Conservation (phyloP, 2,888 invertebrate species). For the Augochlorella aurata region DNA sequence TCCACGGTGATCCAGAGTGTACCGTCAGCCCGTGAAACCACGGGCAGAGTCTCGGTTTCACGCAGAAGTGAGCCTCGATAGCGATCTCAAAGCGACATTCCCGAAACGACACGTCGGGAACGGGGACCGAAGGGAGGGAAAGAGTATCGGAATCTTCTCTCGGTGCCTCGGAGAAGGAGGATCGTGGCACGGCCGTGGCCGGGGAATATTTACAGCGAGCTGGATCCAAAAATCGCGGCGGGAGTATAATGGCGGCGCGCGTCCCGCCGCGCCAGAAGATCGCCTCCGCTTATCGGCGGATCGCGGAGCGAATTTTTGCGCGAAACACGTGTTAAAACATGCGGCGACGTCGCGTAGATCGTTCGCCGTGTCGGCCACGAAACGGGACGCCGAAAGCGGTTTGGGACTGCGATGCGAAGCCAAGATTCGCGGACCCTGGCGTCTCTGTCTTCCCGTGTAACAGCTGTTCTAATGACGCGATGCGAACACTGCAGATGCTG, state of each 20-base stretch:
- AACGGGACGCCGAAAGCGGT: conserved; percentile 16
- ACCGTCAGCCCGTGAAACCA: conserved; percentile 11
- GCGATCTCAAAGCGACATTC: conserved; percentile 63
- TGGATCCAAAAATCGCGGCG: conserved; percentile 63
- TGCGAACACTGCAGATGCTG: not conserved
- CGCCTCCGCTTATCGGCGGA: conserved; percentile 66
- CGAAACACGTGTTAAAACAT: conserved; percentile 76
- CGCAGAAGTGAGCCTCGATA: conserved; percentile 53
- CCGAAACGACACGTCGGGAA: conserved; percentile 54
- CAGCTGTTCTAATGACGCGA: conserved; percentile 29
- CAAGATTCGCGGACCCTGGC: not conserved
- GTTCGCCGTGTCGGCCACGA: conserved; percentile 29
- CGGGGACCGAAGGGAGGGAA: conserved; percentile 23
- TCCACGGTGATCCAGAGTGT: conserved; percentile 13
- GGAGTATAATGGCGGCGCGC: conserved; percentile 60
- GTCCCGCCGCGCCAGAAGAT: conserved; percentile 53
- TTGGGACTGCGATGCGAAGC: conserved; percentile 1
- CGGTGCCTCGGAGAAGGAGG: not conserved
- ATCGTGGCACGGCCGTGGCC: conserved; percentile 42
- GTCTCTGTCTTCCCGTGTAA: conserved; percentile 23
- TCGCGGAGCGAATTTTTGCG: conserved; percentile 75
- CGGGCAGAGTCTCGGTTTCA: conserved; percentile 26
- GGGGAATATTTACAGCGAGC: conserved; percentile 65
- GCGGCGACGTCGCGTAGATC: conserved; percentile 61
- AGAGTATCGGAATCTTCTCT: conserved; percentile 57